Conservation (phyloP, 2,797 vertebrate genomes). For the Rousettus madagascariensis region DNA sequence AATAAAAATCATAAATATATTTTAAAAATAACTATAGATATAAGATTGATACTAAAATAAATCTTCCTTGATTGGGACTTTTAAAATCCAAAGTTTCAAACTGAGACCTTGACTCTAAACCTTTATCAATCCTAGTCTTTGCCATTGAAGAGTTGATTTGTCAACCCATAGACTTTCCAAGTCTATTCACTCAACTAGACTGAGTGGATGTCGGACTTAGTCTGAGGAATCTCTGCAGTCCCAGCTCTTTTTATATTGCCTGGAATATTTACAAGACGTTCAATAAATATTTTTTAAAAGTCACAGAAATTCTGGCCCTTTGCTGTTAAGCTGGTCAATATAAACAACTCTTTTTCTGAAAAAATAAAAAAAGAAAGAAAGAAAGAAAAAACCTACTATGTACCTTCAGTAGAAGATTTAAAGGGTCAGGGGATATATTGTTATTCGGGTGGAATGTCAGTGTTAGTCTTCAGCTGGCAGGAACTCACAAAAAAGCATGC, state of each 20-base stretch:
- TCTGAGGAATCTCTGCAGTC: background rate
- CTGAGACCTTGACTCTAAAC: background rate
- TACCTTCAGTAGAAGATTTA: background rate
- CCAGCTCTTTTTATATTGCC: background rate
- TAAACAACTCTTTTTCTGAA: background rate
- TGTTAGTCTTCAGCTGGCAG: background rate
- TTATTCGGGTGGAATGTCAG: background rate
- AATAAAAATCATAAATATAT: background rate
- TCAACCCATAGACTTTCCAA: background rate
- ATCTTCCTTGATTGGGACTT: background rate
- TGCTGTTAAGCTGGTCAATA: background rate
- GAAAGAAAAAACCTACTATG: too few species aligned
- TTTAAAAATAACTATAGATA: background rate
- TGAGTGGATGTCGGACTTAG: background rate
- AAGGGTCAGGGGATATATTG: background rate
- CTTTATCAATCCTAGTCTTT: background rate
- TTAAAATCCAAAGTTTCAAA: background rate
- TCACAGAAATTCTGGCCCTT: background rate
- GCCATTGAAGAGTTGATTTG: background rate
- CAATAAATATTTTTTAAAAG: constrained; percentile 1
- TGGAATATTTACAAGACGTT: constrained; percentile 22
- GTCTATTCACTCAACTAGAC: background rate
- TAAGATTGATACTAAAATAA: background rate
- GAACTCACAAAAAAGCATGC: background rate
- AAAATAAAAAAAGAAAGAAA: background rate